Percentiles rank a stretch among this genome's conserved stretches.
Evolutionary conservation across 2,797 vertebrate genomes (phyloP).

Genomic region (Rhabdomys pumilio): DNA sequence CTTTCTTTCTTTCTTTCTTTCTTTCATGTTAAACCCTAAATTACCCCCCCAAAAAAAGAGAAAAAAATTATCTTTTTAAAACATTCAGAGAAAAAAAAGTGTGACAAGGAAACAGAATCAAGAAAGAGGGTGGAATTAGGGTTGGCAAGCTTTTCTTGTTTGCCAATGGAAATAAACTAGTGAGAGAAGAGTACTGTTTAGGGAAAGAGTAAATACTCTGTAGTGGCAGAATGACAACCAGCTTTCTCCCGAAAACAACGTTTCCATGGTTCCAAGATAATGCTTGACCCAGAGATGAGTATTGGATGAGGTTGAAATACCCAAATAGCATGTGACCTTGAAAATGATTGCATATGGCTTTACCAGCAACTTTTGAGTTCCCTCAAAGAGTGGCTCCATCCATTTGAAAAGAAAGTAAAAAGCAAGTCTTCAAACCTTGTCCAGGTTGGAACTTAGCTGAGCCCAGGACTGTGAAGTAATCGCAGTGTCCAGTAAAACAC

Average conservation of each 20-base stretch:
- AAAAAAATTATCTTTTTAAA: background rate
- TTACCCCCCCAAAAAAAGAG: too few species aligned
- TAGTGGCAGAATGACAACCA: background rate
- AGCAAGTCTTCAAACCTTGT: background rate
- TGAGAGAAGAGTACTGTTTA: background rate
- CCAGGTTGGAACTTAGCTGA: background rate
- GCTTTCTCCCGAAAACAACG: background rate
- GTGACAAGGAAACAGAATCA: slow-evolving; percentile 18
- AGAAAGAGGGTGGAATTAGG: background rate
- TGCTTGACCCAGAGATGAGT: background rate
- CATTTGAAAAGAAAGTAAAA: background rate
- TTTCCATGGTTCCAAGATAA: background rate
- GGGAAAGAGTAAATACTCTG: background rate
- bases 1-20: too few species aligned
- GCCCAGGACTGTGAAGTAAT: background rate
- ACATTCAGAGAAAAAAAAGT: background rate
- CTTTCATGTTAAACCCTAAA: background rate
- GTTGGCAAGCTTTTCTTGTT: background rate
- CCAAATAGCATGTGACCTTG: background rate
- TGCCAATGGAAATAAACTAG: background rate
- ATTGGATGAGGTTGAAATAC: background rate
- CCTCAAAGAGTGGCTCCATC: background rate
- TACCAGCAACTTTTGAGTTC: background rate
- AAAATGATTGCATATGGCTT: background rate
- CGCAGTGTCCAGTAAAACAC: background rate